Evolutionary conservation across 2,113 vertebrate genomes (phyloP).

Genomic region (Gallinago undulata): DNA sequence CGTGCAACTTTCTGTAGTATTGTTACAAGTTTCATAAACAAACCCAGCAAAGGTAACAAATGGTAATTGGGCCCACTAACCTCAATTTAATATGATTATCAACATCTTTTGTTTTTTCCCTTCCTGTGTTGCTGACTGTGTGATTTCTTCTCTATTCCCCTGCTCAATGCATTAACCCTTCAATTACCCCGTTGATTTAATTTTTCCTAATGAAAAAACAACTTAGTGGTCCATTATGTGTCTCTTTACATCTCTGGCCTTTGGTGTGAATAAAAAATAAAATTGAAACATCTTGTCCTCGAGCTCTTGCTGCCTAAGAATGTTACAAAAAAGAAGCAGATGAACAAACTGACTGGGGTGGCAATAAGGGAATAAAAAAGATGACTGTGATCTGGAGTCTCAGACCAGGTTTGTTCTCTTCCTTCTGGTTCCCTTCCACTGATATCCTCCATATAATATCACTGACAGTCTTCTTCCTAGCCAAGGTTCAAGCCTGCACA

Average conservation of each 20-base stretch:
- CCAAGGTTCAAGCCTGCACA: neutral
- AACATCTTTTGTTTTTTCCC: neutral
- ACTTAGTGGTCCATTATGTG: neutral
- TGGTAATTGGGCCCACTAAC: neutral
- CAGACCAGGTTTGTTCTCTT: neutral
- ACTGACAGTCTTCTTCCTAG: neutral
- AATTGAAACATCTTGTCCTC: neutral
- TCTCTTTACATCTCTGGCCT: neutral
- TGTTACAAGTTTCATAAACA: slow-evolving; percentile 15
- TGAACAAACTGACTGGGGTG: neutral
- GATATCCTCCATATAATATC: neutral
- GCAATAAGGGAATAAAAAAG: neutral
- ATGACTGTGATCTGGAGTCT: neutral
- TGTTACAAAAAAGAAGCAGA: neutral
- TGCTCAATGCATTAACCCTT: neutral
- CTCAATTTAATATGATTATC: neutral
- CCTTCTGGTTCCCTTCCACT: accelerated
- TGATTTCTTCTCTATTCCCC: neutral
- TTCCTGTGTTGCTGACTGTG: neutral
- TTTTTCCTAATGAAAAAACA: neutral
- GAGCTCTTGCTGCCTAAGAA: neutral
- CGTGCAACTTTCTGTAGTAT: neutral
- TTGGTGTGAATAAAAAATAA: neutral
- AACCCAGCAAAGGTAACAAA: slow-evolving; percentile 8
- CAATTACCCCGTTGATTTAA: neutral